Conservation (phyloP, 2,113 vertebrate species). For the Trogon surrucura region DNA sequence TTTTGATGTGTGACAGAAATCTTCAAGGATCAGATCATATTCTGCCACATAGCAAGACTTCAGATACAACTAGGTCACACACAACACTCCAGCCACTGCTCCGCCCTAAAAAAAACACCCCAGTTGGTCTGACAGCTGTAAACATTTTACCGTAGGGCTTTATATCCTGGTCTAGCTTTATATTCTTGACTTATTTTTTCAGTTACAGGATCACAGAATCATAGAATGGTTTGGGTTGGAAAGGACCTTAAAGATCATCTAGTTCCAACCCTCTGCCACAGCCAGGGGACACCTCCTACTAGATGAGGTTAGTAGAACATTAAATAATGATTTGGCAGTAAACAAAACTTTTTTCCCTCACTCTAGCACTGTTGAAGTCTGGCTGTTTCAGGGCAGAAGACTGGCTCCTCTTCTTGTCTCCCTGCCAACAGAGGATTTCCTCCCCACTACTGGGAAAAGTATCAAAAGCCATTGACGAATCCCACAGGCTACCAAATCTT, state of each 20-base stretch:
- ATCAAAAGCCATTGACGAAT: background rate
- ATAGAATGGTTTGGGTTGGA: too few relatives aligned
- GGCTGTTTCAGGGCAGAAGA: background rate
- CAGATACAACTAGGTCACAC: background rate
- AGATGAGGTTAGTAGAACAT: background rate
- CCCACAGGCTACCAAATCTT: background rate
- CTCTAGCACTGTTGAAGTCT: background rate
- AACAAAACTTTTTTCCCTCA: background rate
- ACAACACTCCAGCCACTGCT: background rate
- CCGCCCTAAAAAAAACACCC: background rate
- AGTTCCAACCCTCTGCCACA: too few relatives aligned
- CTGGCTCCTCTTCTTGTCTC: background rate
- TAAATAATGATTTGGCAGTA: background rate
- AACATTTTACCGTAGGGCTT: slow-evolving; percentile 15
- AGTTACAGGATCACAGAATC: background rate
- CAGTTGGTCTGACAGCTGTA: background rate
- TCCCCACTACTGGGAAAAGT: background rate
- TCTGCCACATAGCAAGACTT: background rate
- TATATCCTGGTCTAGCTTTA: background rate
- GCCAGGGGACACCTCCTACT: too few relatives aligned
- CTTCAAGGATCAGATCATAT: background rate
- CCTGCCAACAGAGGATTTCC: background rate
- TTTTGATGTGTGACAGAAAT: background rate
- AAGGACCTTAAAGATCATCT: too few relatives aligned
- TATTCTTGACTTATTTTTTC: background rate